Base-by-base conservation (phyloP, 1,140 invertebrate species). In the Hestina assimilis region DNA sequence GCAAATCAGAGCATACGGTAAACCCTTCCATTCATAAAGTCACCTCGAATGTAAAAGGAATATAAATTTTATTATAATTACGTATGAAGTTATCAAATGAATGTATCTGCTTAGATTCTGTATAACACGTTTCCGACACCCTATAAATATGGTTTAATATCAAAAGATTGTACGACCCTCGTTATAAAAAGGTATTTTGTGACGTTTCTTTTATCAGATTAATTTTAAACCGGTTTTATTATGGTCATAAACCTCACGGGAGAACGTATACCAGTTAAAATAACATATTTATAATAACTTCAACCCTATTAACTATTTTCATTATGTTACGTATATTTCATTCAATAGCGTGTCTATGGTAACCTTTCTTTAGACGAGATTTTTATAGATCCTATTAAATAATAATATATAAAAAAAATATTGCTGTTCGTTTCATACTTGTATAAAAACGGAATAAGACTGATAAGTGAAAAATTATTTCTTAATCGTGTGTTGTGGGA, bases 131-230 rank as follows among this genome's bases (percentile, higher is more conserved):
- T 60, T 52, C 63, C 59, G 55, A 55, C 56, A 55, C 56, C 47
- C 56, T 41, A 62, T 52, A 62, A 62, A 63, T 58, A 63, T 63
- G 56, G 21, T 40, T 35, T 38, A 54, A 42, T 42, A 38, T 38
- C 53, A 46, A 57, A 52, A 63, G 59, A 57, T 60, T 53, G 40
- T 43, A 41, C 28, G 41, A 72, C 73, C 73, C 68, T 73, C 64
- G 73, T 73, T 73, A 66, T n/a, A 64, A 69, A 74, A 66, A 29
- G 41, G 59, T 38, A 67, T 72, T 70, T 51, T 55, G 55, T 50
- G 52, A 62, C 62, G 38, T 63, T 52, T 51, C 58, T 64, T 62
- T 63, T 67, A 70, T 67, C 64, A 62, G 65, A 73, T 73, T 68
- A 68, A 66, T 70, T 66, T 65, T 61, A 65, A 60, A 65, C 67